Percentiles rank a stretch among this genome's conserved stretches.
Conservation (phyloP, 2,888 invertebrate genomes). For the Pristionchus japonicus region DNA sequence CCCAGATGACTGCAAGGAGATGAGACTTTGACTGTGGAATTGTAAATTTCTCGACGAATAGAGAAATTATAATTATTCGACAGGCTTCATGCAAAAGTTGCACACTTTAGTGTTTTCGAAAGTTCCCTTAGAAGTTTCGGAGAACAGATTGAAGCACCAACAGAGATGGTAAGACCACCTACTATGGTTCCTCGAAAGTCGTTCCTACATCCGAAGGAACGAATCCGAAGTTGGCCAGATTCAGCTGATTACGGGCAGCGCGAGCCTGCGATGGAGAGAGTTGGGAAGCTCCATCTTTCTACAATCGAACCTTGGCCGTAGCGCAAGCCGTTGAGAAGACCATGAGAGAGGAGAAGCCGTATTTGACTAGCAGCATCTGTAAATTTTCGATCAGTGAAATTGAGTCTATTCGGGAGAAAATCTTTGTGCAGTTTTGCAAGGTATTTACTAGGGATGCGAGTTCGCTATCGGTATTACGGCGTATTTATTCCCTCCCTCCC, state of each 20-base stretch:
- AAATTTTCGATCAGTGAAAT: background rate
- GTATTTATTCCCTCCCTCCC: too few species aligned
- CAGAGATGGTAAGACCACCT: background rate
- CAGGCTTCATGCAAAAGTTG: too few species aligned
- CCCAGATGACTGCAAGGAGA: conserved; percentile 68
- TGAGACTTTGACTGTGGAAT: too few species aligned
- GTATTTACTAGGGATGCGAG: too few species aligned
- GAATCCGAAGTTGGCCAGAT: conserved; percentile 71
- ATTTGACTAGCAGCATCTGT: conserved; percentile 69
- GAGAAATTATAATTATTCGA: too few species aligned
- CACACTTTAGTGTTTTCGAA: too few species aligned
- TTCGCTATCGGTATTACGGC: too few species aligned
- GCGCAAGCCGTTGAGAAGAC: conserved; percentile 62
- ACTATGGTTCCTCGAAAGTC: conserved; percentile 67
- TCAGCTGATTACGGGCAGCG: conserved; percentile 63
- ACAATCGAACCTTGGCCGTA: conserved; percentile 58
- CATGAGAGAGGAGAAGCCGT: conserved; percentile 70
- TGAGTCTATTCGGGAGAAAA: background rate
- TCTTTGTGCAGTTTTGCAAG: too few species aligned
- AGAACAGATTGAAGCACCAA: too few species aligned
- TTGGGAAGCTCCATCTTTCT: background rate
- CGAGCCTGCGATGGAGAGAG: conserved; percentile 32
- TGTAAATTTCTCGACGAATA: too few species aligned
- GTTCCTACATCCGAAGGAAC: conserved; percentile 62
- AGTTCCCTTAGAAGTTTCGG: too few species aligned